These are phyloP conservation scores for Okamejei kenojei DNA, from an alignment of 2,797 vertebrate genomes.

Conservation along the genomic window DNA sequence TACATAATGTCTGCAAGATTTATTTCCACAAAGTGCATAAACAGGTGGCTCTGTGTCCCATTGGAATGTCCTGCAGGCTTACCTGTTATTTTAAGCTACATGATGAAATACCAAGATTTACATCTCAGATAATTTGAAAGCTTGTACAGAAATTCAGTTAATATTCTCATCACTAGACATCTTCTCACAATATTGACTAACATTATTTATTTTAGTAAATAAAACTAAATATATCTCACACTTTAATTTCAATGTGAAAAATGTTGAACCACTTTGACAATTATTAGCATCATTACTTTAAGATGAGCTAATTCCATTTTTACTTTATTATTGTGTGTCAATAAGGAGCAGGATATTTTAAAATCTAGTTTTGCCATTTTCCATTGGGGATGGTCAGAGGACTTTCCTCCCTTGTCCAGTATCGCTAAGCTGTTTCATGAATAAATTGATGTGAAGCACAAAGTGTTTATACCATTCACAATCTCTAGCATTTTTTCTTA, in stretches of 20 bases:
- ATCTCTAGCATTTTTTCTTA: background rate
- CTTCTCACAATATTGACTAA: background rate
- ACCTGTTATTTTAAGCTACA: slow-evolving; percentile 1
- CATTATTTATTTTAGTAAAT: background rate
- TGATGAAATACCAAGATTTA: slow-evolving; percentile 11
- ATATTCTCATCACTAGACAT: background rate
- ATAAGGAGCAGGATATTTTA: background rate
- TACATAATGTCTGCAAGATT: slow-evolving; percentile 29
- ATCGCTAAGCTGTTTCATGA: background rate
- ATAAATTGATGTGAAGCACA: background rate
- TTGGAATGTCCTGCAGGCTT: slow-evolving; percentile 14
- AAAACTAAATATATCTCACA: background rate
- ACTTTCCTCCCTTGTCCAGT: background rate
- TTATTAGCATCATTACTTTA: background rate
- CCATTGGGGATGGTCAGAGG: background rate
- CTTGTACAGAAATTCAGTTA: background rate
- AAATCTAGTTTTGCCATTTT: background rate
- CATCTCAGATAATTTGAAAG: background rate
- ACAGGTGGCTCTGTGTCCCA: slow-evolving; percentile 3
- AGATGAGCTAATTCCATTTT: background rate
- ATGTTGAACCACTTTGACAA: background rate
- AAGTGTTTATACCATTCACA: background rate
- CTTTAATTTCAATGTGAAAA: background rate
- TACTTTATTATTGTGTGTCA: background rate
- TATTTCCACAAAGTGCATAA: slow-evolving; percentile 20